Evolutionary conservation across 1,140 invertebrate genomes (phyloP), one percentile per base, ranked within the genome.

Genomic region (Aphis gossypii): DNA sequence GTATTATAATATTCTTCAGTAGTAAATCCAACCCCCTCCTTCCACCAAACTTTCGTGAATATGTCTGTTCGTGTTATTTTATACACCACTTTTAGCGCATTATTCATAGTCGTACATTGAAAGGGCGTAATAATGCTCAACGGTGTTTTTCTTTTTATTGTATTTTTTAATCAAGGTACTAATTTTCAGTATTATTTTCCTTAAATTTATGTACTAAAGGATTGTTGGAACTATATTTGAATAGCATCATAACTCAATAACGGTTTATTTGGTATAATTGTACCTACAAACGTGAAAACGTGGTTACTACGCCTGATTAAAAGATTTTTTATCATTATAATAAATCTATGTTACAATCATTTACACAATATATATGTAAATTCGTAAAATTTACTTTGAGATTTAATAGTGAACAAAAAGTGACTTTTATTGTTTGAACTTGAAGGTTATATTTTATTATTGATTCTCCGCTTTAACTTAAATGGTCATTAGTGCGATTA

Each of bases 1-100:
- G n/a, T 76, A 76, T 76, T 76, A 76, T 76, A 76, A 76, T 76
- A 76, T n/a, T 76, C 60, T 76, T 76, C 60, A n/a, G 30, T 76
- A 18, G n/a, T 18, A n/a, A 76, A 1, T 76, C 14, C 4, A 76
- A 35, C 60, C 60, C 60, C 4, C 60, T 68, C 60, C 14, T 14
- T n/a, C 60, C 30, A 18, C 30, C 5, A 14, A 76, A 76, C 60
- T 76, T 76, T n/a, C 4, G 9, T 30, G 60, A 76, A 76, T 76
- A 20, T 18, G 30, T 76, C 60, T 76, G n/a, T 18, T 76, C 30
- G 60, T 14, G 30, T 76, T n/a, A 76, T 76, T 76, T 76, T 35
- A 18, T 14, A n/a, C 60, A 35, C 60, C 30, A 76, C 30, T n/a
- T 76, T 35, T 76, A 6, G 14, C 14, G 14, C n/a, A 76, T 76